Evolutionary conservation across 2,113 vertebrate genomes (phyloP).

Genomic region (Donacobius atricapilla): DNA sequence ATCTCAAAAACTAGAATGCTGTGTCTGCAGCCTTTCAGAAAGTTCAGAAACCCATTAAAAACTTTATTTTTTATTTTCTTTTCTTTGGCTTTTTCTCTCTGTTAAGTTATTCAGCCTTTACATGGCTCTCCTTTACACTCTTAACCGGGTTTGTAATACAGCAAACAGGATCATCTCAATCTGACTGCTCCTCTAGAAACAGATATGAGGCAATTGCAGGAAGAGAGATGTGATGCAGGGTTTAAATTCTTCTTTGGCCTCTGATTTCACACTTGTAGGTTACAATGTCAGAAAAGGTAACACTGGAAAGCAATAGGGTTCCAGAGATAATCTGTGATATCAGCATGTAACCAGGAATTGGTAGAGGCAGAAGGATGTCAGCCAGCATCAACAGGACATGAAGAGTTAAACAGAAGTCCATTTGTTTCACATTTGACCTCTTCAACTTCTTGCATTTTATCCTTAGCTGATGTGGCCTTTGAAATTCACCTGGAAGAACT

Average conservation of each 20-base stretch:
- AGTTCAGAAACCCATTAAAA: conserved; percentile 7
- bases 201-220: neutral
- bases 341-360: fast-evolving
- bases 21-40: conserved; percentile 8
- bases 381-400: neutral
- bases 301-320: neutral
- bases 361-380: neutral
- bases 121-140: neutral
- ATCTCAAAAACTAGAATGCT: conserved; percentile 29
- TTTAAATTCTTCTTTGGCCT: neutral
- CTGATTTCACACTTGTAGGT: neutral
- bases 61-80: neutral
- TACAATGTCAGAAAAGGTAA: neutral
- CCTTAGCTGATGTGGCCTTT: neutral
- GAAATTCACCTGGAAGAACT: neutral
- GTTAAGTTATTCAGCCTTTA: neutral
- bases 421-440: neutral
- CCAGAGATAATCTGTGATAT: neutral
- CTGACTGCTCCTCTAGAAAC: neutral
- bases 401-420: neutral
- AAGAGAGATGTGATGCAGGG: neutral
- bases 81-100: neutral
- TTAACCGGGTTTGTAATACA: neutral
- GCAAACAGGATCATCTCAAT: neutral
- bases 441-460: neutral